These are phyloP conservation scores for Aptenodytes forsteri DNA, from an alignment of 2,113 vertebrate species.

Conservation along the genomic window DNA sequence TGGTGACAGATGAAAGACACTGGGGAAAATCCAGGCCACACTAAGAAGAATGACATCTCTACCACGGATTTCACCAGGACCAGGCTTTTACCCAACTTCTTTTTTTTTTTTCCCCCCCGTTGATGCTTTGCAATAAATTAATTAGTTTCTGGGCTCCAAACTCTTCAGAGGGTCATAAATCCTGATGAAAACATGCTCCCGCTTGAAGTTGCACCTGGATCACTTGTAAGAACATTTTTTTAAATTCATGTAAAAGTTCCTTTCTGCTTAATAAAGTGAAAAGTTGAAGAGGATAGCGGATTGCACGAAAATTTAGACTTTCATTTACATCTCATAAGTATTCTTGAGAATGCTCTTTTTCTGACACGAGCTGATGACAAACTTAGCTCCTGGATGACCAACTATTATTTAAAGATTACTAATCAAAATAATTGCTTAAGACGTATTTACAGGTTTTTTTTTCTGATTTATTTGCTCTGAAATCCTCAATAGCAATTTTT, in stretches of 20 bases:
- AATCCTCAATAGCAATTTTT: neutral
- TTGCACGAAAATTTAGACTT: neutral
- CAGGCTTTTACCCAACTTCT: neutral
- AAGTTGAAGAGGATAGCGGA: neutral
- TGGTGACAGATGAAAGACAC: neutral
- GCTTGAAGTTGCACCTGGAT: slow-evolving; percentile 56
- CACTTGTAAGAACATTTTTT: neutral
- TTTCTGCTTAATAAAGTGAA: neutral
- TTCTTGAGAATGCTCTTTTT: neutral
- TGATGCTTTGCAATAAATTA: neutral
- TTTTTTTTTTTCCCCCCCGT: neutral
- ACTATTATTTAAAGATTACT: neutral
- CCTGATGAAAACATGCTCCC: neutral
- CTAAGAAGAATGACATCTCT: neutral
- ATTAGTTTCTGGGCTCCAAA: slow-evolving; percentile 1
- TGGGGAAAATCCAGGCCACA: neutral
- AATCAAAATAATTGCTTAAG: neutral
- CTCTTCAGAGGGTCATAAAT: slow-evolving; percentile 33
- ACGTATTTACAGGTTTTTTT: neutral
- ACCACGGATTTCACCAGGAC: neutral
- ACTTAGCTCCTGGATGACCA: neutral
- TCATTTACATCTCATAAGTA: neutral
- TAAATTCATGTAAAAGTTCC: neutral
- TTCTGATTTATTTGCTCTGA: neutral
- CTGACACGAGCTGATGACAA: neutral